phyloP scores from a whole-genome alignment of 1,140 invertebrate genomes.

The Gryllus bimaculatus region DNA sequence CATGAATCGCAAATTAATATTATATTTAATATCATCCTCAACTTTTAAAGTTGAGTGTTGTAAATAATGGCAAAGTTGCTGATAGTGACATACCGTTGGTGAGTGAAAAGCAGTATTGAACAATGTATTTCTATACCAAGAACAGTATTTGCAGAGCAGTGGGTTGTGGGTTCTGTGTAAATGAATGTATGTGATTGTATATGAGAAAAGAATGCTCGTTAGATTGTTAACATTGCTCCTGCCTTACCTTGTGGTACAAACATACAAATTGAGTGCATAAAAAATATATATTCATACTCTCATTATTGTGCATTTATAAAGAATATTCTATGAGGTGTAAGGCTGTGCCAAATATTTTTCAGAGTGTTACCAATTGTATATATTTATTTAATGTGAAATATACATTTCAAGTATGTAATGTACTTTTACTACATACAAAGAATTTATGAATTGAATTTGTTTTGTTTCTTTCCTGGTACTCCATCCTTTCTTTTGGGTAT shows the following conservation, averaged over 20 bases:
- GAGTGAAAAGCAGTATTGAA: neutral
- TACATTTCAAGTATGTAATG: neutral
- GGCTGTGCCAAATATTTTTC: slow-evolving; percentile 1
- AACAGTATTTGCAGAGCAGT: neutral
- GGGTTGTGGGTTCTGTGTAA: neutral
- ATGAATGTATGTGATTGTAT: neutral
- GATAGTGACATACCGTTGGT: too few species aligned
- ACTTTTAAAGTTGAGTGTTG: too few species aligned
- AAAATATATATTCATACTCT: neutral
- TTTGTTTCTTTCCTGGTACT: too few species aligned
- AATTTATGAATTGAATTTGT: too few species aligned
- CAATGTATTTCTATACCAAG: neutral
- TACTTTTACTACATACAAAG: neutral
- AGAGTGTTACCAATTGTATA: slow-evolving; percentile 1
- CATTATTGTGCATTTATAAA: neutral
- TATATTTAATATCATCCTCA: too few species aligned
- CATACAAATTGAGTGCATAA: neutral
- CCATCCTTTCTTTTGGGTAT: too few species aligned
- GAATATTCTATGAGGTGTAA: neutral
- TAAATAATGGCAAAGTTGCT: too few species aligned
- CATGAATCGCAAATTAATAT: too few species aligned
- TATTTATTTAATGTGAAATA: neutral
- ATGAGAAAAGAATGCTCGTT: neutral
- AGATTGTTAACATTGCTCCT: neutral
- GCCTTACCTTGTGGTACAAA: neutral